phyloP scores from a whole-genome alignment of 2,113 vertebrate genomes.

The Scopus umbretta region DNA sequence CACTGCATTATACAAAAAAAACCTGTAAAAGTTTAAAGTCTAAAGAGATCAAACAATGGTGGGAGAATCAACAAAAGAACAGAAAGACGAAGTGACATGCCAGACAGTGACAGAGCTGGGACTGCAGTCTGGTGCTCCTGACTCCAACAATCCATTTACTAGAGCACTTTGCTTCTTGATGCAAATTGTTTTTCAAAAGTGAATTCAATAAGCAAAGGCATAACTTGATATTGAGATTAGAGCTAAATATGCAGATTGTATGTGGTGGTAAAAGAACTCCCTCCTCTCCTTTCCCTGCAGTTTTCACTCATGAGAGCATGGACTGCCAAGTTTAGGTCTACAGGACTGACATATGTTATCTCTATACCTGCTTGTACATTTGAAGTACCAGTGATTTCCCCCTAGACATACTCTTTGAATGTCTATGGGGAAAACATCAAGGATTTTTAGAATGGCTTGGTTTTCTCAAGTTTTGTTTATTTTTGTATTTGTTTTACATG shows the following conservation, averaged over 20 bases:
- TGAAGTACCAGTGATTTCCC: conserved; percentile 43
- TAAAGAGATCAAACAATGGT: conserved; percentile 14
- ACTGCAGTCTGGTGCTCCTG: neutral
- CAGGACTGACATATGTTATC: conserved; percentile 11
- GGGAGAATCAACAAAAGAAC: neutral
- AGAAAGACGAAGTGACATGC: neutral
- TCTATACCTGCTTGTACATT: conserved; percentile 19
- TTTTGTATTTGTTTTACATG: conserved; percentile 53
- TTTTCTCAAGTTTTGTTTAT: conserved; percentile 43
- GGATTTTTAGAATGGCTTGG: conserved; percentile 42
- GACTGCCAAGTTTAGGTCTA: neutral
- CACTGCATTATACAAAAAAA: neutral
- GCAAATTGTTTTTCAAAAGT: neutral
- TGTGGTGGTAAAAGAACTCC: neutral
- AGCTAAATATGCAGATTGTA: neutral
- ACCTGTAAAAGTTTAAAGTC: neutral
- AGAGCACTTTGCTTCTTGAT: neutral
- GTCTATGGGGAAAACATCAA: conserved; percentile 58
- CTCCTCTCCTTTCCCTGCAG: neutral
- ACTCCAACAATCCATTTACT: neutral
- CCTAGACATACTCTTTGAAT: conserved; percentile 46
- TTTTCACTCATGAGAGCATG: neutral
- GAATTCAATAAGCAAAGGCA: neutral
- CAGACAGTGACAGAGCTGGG: neutral
- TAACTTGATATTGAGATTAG: neutral